phyloP scores from a whole-genome alignment of 2,113 vertebrate species.

The Myrmecobius fasciatus region DNA sequence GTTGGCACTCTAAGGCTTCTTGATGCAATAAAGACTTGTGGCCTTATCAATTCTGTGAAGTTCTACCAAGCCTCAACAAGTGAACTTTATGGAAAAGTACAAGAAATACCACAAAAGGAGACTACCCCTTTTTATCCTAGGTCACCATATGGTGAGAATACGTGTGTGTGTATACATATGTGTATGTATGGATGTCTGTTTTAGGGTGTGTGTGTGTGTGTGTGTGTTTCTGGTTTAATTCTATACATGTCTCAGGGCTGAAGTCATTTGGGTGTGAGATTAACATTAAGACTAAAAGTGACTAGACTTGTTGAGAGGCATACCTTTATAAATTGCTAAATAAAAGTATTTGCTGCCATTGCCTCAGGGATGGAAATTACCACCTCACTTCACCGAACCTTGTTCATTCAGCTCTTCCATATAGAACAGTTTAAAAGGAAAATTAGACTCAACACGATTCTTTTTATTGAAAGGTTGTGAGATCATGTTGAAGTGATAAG shows the following conservation, averaged over 20 bases:
- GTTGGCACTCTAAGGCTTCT: conserved; percentile 95
- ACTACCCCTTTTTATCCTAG: conserved; percentile 99
- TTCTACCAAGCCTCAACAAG: conserved; percentile 99
- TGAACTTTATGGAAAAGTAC: conserved; percentile 98
- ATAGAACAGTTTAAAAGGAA: conserved; percentile 20
- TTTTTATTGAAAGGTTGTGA: conserved; percentile 74
- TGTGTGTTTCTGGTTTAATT: conserved; percentile 64
- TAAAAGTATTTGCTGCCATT: conserved; percentile 69
- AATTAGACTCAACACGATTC: conserved; percentile 49
- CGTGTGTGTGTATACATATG: fast-evolving
- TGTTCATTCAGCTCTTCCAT: conserved; percentile 73
- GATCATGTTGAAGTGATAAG: conserved; percentile 77
- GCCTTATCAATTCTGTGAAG: conserved; percentile 91
- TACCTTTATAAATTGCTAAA: conserved; percentile 69
- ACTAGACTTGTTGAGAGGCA: conserved; percentile 77
- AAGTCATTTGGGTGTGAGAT: conserved; percentile 76
- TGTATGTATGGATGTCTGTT: fast-evolving
- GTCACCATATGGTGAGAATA: conserved; percentile 93
- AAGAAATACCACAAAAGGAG: conserved; percentile 98
- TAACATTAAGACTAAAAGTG: conserved; percentile 68
- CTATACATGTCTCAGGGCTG: conserved; percentile 79
- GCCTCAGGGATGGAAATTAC: conserved; percentile 73
- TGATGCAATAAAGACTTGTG: conserved; percentile 97
- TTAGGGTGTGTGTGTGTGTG: conserved; percentile 4
- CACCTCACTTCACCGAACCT: conserved; percentile 54